Evolutionary conservation across 2,797 vertebrate species (phyloP).

Genomic region (Emydoidea blandingii): DNA sequence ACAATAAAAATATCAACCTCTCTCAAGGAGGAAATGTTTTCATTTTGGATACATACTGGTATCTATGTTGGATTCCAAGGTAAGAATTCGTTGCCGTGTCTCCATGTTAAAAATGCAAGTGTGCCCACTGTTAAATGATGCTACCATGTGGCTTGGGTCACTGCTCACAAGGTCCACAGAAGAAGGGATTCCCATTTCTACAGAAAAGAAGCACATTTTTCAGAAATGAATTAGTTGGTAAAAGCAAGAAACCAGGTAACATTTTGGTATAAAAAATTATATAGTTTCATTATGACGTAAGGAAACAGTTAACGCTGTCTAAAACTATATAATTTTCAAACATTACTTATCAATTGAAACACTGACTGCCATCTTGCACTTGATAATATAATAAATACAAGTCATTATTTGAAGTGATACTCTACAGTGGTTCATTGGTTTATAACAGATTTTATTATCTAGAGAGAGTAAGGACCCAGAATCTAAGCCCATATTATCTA

Average conservation of each 20-base stretch:
- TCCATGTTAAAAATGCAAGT: slow-evolving; percentile 98
- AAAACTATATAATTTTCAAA: not conserved
- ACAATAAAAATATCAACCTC: not conserved
- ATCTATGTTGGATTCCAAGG: slow-evolving; percentile 89
- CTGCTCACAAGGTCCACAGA: slow-evolving; percentile 97
- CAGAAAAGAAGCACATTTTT: slow-evolving; percentile 51
- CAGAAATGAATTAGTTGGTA: slow-evolving; percentile 6
- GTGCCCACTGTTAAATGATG: slow-evolving; percentile 93
- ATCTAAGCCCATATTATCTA: not conserved
- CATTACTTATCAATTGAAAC: not conserved
- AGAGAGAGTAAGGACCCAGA: not conserved
- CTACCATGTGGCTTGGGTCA: slow-evolving; percentile 95
- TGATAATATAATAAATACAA: not conserved
- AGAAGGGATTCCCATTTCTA: slow-evolving; percentile 94
- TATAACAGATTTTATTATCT: not conserved
- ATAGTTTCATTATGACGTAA: not conserved
- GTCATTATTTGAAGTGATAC: not conserved
- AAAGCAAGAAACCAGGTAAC: not conserved
- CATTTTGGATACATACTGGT: slow-evolving; percentile 81
- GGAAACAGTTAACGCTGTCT: not conserved
- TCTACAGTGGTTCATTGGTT: not conserved
- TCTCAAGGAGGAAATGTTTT: not conserved
- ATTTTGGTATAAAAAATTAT: slow-evolving; percentile 13
- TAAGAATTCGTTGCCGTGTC: slow-evolving; percentile 93
- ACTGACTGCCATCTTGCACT: not conserved